These are phyloP conservation scores for Rhodeus uyekii DNA, from an alignment of 2,797 vertebrate species.

Conservation along the genomic window DNA sequence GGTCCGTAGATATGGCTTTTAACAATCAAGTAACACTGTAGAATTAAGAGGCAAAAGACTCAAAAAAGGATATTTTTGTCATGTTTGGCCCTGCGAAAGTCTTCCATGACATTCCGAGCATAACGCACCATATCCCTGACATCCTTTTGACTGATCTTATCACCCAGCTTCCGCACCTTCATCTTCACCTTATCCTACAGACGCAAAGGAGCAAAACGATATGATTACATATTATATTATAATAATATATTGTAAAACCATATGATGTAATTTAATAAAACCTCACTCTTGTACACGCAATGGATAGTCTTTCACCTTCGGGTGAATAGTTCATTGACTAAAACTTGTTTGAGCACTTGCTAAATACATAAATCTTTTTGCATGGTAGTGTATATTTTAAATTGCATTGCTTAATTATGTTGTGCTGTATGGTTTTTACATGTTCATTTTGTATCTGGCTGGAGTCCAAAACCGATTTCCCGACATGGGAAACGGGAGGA, in stretches of 20 bases:
- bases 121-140: constrained; percentile 87
- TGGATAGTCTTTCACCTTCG: neutral
- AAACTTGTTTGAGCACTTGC: neutral
- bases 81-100: constrained; percentile 87
- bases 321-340: neutral
- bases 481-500: too few relatives aligned
- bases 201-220: neutral
- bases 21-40: neutral
- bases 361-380: neutral
- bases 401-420: neutral
- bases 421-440: neutral
- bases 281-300: neutral
- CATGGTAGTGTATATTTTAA: neutral
- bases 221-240: neutral
- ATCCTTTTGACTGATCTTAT: constrained; percentile 76
- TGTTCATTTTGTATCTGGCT: too few relatives aligned
- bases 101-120: constrained; percentile 83
- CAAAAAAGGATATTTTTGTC: constrained; percentile 90
- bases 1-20: too few relatives aligned
- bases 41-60: neutral
- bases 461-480: too few relatives aligned
- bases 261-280: neutral
- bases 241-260: neutral
- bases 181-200: constrained; percentile 88
- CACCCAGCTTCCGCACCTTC: constrained; percentile 80